These are phyloP conservation scores for Lytechinus variegatus DNA, from an alignment of 35 echinoderm and acorn worm species.

Conservation along the genomic window DNA sequence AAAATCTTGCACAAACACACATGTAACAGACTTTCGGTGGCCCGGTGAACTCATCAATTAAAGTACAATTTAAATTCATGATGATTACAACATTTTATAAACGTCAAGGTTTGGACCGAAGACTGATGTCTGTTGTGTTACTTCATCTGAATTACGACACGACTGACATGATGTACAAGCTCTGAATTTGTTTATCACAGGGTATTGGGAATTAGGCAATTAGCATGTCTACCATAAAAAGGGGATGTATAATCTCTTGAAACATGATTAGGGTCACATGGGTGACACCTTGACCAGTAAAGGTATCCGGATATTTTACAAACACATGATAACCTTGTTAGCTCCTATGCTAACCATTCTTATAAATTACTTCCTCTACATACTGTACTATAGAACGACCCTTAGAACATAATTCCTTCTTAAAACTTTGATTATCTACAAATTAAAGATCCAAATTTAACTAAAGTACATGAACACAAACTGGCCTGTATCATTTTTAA, in stretches of 20 bases:
- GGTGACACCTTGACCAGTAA: not conserved
- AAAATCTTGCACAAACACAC: no score
- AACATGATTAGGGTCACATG: not conserved
- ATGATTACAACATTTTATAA: no score
- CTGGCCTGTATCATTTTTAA: no score
- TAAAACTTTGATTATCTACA: no score
- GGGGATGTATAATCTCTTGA: not conserved
- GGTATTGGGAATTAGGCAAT: not conserved
- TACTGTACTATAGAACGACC: not conserved
- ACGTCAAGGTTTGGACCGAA: no score
- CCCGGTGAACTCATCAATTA: no score
- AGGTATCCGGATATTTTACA: not conserved
- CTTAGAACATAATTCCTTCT: no score
- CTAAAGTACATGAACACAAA: no score
- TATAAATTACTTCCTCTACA: not conserved
- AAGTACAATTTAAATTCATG: no score
- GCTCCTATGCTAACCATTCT: not conserved
- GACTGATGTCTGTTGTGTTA: not conserved
- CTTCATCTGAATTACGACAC: not conserved
- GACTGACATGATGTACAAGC: not conserved
- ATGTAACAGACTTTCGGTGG: no score
- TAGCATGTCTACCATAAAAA: not conserved
- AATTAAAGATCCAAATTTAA: no score
- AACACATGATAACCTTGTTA: not conserved
- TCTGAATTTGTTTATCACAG: not conserved